These are phyloP conservation scores for Engystomops pustulosus DNA, from an alignment of 2,113 vertebrate species.

Conservation along the genomic window DNA sequence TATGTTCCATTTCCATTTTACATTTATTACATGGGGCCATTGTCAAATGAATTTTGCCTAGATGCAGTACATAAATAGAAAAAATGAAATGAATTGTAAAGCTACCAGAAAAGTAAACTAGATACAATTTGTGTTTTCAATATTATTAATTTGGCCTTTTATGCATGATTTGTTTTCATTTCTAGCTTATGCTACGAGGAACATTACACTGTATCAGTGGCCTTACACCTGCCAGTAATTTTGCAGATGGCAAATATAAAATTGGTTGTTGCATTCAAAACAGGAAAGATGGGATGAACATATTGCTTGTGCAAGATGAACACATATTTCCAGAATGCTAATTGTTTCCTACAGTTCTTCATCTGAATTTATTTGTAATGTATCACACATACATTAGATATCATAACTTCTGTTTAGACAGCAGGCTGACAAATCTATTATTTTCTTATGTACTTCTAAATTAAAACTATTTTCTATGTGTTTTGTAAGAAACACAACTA, in stretches of 20 bases:
- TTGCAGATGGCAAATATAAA: slow-evolving; percentile 47
- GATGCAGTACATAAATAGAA: too few relatives aligned
- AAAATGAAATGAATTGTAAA: not conserved
- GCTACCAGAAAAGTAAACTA: not conserved
- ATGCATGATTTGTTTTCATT: slow-evolving; percentile 20
- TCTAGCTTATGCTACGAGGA: slow-evolving; percentile 39
- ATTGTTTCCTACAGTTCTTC: slow-evolving; percentile 27
- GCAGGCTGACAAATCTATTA: slow-evolving; percentile 21
- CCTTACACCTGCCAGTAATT: slow-evolving; percentile 43
- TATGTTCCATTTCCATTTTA: too few relatives aligned
- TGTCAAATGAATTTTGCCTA: too few relatives aligned
- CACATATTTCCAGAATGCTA: slow-evolving; percentile 32
- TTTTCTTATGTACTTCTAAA: not conserved
- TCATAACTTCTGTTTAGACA: slow-evolving; percentile 7
- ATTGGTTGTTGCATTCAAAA: slow-evolving; percentile 32
- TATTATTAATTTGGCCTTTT: slow-evolving; percentile 7
- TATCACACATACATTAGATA: slow-evolving; percentile 22
- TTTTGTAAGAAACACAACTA: too few relatives aligned
- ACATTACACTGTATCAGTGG: slow-evolving; percentile 25
- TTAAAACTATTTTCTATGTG: not conserved
- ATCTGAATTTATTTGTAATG: slow-evolving; percentile 6
- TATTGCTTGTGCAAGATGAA: slow-evolving; percentile 37
- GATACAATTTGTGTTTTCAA: not conserved
- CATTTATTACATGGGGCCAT: too few relatives aligned
- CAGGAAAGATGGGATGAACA: slow-evolving; percentile 35